These are phyloP conservation scores for Dicyrtoma fusca DNA, from an alignment of 2,888 invertebrate species.

Conservation along the genomic window DNA sequence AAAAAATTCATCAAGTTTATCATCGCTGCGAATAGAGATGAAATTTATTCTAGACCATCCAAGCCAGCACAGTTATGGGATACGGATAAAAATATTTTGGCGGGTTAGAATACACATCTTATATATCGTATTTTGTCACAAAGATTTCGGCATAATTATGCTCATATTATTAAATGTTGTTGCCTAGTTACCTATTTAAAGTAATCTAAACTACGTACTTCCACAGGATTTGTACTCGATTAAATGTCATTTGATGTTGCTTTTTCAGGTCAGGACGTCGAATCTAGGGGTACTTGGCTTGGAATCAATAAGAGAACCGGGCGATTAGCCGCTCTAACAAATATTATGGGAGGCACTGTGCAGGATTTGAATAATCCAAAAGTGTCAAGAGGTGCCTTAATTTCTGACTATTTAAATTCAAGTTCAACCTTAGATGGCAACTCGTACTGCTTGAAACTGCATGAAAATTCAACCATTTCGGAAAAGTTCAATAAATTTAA, in stretches of 20 bases:
- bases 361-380: not conserved
- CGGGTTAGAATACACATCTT: constrained; percentile 64
- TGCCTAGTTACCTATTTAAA: not conserved
- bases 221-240: not conserved
- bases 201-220: no score
- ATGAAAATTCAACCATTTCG: constrained; percentile 46
- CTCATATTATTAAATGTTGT: not conserved
- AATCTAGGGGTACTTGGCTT: constrained; percentile 52
- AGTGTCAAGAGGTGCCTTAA: constrained; percentile 42
- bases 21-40: constrained; percentile 80
- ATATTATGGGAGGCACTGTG: constrained; percentile 41
- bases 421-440: constrained; percentile 41
- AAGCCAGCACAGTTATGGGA: constrained; percentile 67
- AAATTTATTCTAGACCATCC: constrained; percentile 72
- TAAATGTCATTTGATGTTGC: no score
- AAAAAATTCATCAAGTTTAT: constrained; percentile 68
- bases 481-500: constrained; percentile 44
- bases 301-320: constrained; percentile 48
- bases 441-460: constrained; percentile 48
- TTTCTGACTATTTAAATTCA: constrained; percentile 49
- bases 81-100: constrained; percentile 67
- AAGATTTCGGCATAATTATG: not conserved
- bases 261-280: constrained; percentile 44
- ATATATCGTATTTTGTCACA: no score
- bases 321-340: constrained; percentile 43